Percentiles rank a stretch among this genome's conserved stretches.
Evolutionary conservation across 2,113 vertebrate species (phyloP).

Genomic region (Leuciscus idus): DNA sequence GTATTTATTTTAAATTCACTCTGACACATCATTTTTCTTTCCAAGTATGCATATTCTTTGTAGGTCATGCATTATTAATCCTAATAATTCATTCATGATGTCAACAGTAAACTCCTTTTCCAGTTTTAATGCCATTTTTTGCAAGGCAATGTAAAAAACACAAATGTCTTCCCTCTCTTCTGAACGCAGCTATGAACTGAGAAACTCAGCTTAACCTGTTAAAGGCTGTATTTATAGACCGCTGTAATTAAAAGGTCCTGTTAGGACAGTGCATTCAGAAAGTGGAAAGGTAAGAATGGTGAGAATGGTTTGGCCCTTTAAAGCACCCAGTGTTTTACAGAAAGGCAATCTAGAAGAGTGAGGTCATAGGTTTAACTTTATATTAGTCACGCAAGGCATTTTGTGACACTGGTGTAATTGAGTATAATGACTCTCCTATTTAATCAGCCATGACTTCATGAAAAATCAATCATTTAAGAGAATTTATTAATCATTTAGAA

Average conservation of each 20-base stretch:
- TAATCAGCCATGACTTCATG: slow-evolving; percentile 12
- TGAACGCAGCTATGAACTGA: background rate
- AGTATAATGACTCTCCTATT: background rate
- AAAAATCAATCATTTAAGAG: background rate
- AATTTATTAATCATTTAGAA: slow-evolving; percentile 9
- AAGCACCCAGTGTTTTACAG: background rate
- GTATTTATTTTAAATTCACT: background rate
- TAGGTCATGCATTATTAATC: background rate
- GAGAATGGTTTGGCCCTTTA: background rate
- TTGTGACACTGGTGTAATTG: background rate
- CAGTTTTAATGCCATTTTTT: background rate
- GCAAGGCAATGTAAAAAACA: background rate
- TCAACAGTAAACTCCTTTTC: background rate
- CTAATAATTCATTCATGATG: background rate
- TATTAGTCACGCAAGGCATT: background rate
- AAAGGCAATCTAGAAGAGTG: background rate
- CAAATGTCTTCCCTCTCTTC: background rate
- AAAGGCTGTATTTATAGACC: background rate
- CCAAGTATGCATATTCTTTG: background rate
- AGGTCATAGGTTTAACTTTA: background rate
- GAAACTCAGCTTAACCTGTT: slow-evolving; percentile 3
- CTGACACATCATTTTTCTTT: no score
- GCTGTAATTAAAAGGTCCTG: background rate
- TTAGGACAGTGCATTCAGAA: background rate
- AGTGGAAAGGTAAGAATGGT: background rate